These are phyloP conservation scores for Euura saliciscinereae DNA, from an alignment of 1,140 invertebrate genomes.

Conservation along the genomic window DNA sequence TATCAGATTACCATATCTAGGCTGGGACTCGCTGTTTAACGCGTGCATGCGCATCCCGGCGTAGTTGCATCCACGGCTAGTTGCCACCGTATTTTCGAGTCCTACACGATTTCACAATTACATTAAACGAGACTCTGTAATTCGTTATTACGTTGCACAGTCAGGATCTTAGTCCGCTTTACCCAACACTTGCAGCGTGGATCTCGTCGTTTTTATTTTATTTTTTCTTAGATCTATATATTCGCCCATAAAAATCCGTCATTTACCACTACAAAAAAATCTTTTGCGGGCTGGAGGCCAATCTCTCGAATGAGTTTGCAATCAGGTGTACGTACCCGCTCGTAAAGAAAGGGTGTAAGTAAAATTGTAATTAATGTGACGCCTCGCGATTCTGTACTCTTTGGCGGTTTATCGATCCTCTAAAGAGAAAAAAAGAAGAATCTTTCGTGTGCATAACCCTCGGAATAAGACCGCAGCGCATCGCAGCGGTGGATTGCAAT, in stretches of 20 bases:
- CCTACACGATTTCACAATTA: conserved; percentile 1
- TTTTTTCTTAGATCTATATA: too few relatives aligned
- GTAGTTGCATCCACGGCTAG: neutral
- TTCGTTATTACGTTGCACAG: too few relatives aligned
- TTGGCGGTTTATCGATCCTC: neutral
- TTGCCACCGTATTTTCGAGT: neutral
- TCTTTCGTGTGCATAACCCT: neutral
- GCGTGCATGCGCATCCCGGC: neutral
- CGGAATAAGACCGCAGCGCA: neutral
- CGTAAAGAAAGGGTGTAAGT: neutral
- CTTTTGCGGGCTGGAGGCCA: too few relatives aligned
- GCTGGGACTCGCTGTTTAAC: neutral
- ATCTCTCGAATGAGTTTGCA: neutral
- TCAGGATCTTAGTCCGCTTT: neutral
- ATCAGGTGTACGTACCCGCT: neutral
- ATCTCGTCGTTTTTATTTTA: too few relatives aligned
- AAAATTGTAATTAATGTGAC: neutral
- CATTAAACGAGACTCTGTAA: neutral
- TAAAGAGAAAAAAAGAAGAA: neutral
- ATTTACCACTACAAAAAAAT: too few relatives aligned
- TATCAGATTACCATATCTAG: conserved; percentile 1
- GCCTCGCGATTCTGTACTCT: neutral
- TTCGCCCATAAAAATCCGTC: too few relatives aligned
- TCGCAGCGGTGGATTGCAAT: too few relatives aligned
- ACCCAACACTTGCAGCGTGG: neutral